These are phyloP conservation scores for Charanyca ferruginea DNA, from an alignment of 2,888 invertebrate species.

Conservation along the genomic window DNA sequence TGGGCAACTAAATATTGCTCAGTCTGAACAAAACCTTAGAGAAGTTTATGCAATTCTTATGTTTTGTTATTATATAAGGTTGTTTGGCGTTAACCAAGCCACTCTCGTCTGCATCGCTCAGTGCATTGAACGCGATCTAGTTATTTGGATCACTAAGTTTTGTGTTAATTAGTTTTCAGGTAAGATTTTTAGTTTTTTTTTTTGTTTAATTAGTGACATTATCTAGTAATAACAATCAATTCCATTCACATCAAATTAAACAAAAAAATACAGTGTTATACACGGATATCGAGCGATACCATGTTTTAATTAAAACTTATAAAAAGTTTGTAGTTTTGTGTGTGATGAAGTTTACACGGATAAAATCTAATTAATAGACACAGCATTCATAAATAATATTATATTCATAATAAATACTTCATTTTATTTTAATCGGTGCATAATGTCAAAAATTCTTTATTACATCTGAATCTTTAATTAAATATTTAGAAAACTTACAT, in stretches of 20 bases:
- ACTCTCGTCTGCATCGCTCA: constrained; percentile 81
- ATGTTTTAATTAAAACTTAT: not conserved
- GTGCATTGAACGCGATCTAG: constrained; percentile 84
- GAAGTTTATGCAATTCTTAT: constrained; percentile 90
- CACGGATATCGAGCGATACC: too few species aligned
- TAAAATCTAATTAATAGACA: too few species aligned
- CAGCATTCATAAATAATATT: too few species aligned
- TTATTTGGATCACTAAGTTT: constrained; percentile 62
- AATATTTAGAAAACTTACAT: too few species aligned
- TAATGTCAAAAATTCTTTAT: too few species aligned
- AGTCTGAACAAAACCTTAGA: constrained; percentile 59
- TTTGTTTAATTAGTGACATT: not conserved
- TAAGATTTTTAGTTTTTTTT: constrained; percentile 63
- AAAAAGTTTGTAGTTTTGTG: not conserved
- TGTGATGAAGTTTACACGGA: too few species aligned
- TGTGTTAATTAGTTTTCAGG: constrained; percentile 65
- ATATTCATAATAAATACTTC: too few species aligned
- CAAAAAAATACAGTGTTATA: not conserved
- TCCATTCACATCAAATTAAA: not conserved
- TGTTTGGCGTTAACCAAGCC: constrained; percentile 77
- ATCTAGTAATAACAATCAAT: not conserved
- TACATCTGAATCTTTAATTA: too few species aligned
- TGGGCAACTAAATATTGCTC: constrained; percentile 28
- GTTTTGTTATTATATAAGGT: constrained; percentile 90
- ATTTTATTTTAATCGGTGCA: too few species aligned